phyloP scores from a whole-genome alignment of 2,113 vertebrate species.

The Epinephelus lanceolatus region DNA sequence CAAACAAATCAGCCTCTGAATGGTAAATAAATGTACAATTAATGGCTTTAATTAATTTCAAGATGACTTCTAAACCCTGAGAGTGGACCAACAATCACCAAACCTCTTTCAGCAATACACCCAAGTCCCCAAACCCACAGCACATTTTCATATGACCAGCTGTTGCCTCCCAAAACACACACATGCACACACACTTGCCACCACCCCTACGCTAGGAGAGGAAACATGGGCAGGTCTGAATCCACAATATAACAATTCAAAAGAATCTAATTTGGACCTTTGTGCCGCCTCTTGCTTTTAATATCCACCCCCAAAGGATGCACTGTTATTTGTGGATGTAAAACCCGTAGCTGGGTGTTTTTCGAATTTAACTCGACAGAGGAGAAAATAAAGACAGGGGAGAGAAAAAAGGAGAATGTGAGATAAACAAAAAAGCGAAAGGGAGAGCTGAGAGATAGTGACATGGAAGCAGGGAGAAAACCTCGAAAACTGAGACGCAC shows the following conservation, averaged over 20 bases:
- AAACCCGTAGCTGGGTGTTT: constrained; percentile 36
- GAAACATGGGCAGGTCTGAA: constrained; percentile 20
- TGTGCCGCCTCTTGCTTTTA: constrained; percentile 47
- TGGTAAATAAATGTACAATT: neutral
- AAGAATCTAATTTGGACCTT: constrained; percentile 63
- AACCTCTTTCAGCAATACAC: neutral
- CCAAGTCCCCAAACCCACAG: constrained; percentile 22
- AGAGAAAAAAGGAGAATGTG: neutral
- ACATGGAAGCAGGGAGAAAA: constrained; percentile 18
- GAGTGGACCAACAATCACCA: constrained; percentile 1
- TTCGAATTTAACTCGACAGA: constrained; percentile 42
- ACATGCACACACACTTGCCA: neutral
- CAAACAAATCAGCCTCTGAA: neutral
- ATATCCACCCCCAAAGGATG: constrained; percentile 47
- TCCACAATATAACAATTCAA: constrained; percentile 43
- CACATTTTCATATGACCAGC: constrained; percentile 43
- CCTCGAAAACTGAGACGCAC: constrained; percentile 29
- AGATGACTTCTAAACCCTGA: constrained; percentile 17
- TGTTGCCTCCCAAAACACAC: constrained; percentile 25
- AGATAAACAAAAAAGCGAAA: constrained; percentile 38
- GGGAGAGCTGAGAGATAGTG: constrained; percentile 28
- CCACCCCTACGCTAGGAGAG: neutral
- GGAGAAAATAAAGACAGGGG: constrained; percentile 55
- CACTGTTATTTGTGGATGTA: constrained; percentile 34
- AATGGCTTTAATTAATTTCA: constrained; percentile 1